Evolutionary conservation across 2,113 vertebrate species (phyloP).

Genomic region (Patagioenas fasciata): DNA sequence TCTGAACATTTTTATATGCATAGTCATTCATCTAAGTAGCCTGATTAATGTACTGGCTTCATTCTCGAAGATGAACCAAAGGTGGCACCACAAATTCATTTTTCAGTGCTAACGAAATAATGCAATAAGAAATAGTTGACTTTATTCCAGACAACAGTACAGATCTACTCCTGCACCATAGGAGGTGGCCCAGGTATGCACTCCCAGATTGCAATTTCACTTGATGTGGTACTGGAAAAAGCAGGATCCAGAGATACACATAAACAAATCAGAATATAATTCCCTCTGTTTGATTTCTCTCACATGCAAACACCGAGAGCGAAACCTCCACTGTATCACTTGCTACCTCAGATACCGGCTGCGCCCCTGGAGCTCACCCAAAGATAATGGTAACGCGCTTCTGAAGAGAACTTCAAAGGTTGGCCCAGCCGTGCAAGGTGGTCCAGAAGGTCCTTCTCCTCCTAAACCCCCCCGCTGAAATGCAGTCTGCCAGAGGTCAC

Average conservation of each 20-base stretch:
- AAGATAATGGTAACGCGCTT: not conserved
- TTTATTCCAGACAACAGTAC: not conserved
- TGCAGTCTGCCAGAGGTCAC: not conserved
- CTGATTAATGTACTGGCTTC: slow-evolving; percentile 34
- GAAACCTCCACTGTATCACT: fast-evolving
- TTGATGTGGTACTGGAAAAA: not conserved
- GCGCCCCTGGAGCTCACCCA: not conserved
- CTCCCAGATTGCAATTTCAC: not conserved
- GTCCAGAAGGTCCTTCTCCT: not conserved
- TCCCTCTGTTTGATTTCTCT: not conserved
- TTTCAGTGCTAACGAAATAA: slow-evolving; percentile 27
- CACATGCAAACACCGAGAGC: not conserved
- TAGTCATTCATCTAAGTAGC: slow-evolving; percentile 41
- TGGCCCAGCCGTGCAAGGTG: not conserved
- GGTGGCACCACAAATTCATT: slow-evolving; percentile 64
- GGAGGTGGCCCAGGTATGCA: not conserved
- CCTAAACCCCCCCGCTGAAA: not conserved
- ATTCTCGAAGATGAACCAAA: slow-evolving; percentile 56
- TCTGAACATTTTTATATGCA: not conserved
- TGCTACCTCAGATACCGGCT: not conserved
- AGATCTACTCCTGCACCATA: not conserved
- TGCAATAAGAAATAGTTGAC: not conserved
- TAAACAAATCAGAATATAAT: not conserved
- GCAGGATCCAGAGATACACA: not conserved
- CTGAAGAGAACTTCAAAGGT: not conserved